phyloP scores from a whole-genome alignment of 2,888 invertebrate species.

The Gastrophysa polygoni region DNA sequence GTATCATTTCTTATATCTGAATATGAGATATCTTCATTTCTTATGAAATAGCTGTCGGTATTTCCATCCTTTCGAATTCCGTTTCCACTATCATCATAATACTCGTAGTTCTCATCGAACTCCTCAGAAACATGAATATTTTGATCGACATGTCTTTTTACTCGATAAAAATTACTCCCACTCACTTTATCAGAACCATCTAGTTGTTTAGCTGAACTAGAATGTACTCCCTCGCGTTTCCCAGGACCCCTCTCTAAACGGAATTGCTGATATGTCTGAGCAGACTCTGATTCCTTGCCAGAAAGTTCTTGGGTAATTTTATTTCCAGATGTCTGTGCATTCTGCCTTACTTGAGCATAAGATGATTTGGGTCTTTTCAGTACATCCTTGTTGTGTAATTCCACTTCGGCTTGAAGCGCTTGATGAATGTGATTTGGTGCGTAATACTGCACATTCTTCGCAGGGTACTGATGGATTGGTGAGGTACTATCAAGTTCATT shows the following conservation, averaged over 20 bases:
- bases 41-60: too few species aligned
- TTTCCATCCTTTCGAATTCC: too few species aligned
- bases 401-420: conserved; percentile 28
- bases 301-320: background rate
- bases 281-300: background rate
- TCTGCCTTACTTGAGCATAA: background rate
- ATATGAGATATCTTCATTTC: too few species aligned
- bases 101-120: conserved; percentile 19
- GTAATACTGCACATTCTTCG: conserved; percentile 29
- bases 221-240: conserved; percentile 18
- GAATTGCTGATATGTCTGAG: conserved; percentile 27
- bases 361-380: conserved; percentile 4
- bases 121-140: conserved; percentile 8
- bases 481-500: background rate
- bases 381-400: conserved; percentile 30
- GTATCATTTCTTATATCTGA: too few species aligned
- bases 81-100: conserved; percentile 15
- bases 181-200: conserved; percentile 36
- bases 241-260: conserved; percentile 22
- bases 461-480: conserved; percentile 7
- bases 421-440: conserved; percentile 37
- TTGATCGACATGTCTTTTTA: background rate
- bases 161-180: conserved; percentile 11
- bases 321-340: background rate
- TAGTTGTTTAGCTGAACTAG: conserved; percentile 1